Conservation (phyloP, 2,888 invertebrate genomes). For the Trilocha varians region DNA sequence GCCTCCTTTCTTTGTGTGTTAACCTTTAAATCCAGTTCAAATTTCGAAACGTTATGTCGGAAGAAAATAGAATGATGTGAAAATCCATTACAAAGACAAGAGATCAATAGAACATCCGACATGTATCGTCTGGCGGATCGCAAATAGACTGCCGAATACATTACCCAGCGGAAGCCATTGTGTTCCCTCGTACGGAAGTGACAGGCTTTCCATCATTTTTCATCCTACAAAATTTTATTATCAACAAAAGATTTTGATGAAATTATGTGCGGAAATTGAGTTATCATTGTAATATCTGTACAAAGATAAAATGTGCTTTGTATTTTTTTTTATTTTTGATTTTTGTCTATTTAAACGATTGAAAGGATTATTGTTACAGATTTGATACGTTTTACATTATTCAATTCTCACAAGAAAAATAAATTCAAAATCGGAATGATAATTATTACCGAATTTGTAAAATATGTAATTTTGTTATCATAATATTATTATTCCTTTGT, state of each 20-base stretch:
- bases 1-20: too few species aligned
- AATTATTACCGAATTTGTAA: too few species aligned
- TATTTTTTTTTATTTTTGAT: too few species aligned
- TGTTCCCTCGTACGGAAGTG: not conserved
- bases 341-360: too few species aligned
- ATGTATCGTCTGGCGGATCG: not conserved
- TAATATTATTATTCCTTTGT: too few species aligned
- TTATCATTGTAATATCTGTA: not conserved
- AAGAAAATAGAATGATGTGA: not conserved
- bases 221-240: constrained; percentile 1
- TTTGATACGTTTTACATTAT: too few species aligned
- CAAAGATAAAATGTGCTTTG: not conserved
- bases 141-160: not conserved
- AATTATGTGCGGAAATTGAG: not conserved
- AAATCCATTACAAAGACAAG: not conserved
- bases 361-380: too few species aligned
- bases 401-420: too few species aligned
- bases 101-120: not conserved
- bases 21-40: too few species aligned
- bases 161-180: not conserved
- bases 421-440: too few species aligned
- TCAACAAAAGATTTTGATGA: not conserved
- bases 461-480: too few species aligned
- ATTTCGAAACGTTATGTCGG: too few species aligned
- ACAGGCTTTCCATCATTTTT: not conserved